Evolutionary conservation across 2,888 invertebrate species (phyloP).

Genomic region (Panopea generosa): DNA sequence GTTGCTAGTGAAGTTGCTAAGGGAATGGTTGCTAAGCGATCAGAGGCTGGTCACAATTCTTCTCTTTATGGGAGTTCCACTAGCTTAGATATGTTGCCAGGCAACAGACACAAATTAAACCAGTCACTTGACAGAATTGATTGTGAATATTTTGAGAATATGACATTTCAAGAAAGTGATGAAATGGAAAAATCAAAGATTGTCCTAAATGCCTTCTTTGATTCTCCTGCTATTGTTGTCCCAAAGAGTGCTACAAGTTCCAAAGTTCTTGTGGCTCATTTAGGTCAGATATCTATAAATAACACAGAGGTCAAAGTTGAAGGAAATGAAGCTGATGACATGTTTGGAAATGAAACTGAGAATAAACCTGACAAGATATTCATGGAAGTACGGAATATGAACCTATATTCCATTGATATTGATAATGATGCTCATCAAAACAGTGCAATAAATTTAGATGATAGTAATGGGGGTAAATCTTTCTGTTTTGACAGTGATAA

Average conservation of each 20-base stretch:
- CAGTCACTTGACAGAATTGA: constrained; percentile 46
- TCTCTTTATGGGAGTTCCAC: constrained; percentile 58
- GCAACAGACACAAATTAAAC: constrained; percentile 31
- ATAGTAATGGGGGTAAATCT: constrained; percentile 3
- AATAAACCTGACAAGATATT: constrained; percentile 52
- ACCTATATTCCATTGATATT: constrained; percentile 92
- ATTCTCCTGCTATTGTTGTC: constrained; percentile 96
- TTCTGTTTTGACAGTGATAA: constrained; percentile 88
- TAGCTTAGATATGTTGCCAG: constrained; percentile 51
- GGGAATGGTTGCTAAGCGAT: constrained; percentile 87
- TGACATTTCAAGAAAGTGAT: constrained; percentile 23
- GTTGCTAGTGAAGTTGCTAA: constrained; percentile 98
- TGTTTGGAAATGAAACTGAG: constrained; percentile 24
- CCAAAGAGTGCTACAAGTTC: constrained; percentile 92
- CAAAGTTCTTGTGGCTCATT: constrained; percentile 95
- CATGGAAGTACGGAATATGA: constrained; percentile 91
- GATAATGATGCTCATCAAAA: constrained; percentile 67
- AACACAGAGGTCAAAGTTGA: constrained; percentile 64
- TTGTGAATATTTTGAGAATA: constrained; percentile 49
- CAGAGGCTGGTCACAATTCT: constrained; percentile 49
- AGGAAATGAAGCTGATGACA: constrained; percentile 15
- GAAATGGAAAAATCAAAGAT: constrained; percentile 43
- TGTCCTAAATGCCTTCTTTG: constrained; percentile 88
- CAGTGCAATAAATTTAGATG: constrained; percentile 22
- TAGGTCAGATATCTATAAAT: constrained; percentile 92